Conservation (phyloP, 2,888 invertebrate genomes). For the Ectemnius lituratus region DNA sequence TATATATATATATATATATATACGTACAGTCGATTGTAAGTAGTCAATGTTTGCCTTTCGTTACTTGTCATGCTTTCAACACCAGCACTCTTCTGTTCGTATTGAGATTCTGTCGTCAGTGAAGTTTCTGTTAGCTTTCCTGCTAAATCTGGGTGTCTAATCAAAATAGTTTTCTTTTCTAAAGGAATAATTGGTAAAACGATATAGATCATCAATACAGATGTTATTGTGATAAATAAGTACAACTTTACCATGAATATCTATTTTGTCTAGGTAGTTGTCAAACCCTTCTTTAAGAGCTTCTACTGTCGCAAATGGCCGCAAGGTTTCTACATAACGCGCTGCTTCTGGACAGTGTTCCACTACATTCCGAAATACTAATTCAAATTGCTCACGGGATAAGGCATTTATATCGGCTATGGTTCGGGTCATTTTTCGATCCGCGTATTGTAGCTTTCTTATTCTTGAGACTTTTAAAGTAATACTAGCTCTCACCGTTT, state of each 20-base stretch:
- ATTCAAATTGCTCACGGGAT: constrained; percentile 79
- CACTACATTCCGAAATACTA: constrained; percentile 82
- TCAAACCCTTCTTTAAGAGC: constrained; percentile 80
- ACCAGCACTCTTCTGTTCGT: constrained; percentile 81
- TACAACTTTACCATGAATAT: constrained; percentile 77
- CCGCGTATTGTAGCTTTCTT: not conserved
- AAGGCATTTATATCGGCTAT: constrained; percentile 81
- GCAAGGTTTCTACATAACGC: constrained; percentile 76
- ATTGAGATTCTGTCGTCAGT: constrained; percentile 80
- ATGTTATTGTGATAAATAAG: not conserved
- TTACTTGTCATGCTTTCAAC: constrained; percentile 79
- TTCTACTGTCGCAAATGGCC: constrained; percentile 79
- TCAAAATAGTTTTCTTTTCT: constrained; percentile 81
- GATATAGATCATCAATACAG: not conserved
- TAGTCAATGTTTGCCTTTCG: constrained; percentile 79
- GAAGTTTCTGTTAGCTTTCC: constrained; percentile 79
- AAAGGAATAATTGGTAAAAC: not conserved
- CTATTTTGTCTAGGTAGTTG: constrained; percentile 80
- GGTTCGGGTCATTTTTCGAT: constrained; percentile 62
- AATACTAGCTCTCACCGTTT: not conserved
- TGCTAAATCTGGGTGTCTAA: constrained; percentile 84
- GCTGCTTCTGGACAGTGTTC: constrained; percentile 82
- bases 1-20: not conserved
- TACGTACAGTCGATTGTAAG: constrained; percentile 76
- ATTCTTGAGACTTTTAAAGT: not conserved